A percentile compares a stretch with the other conserved stretches of the same genome.
These are phyloP conservation scores for Drosophila jambulina DNA, from an alignment of 1,140 invertebrate genomes.

Conservation along the genomic window DNA sequence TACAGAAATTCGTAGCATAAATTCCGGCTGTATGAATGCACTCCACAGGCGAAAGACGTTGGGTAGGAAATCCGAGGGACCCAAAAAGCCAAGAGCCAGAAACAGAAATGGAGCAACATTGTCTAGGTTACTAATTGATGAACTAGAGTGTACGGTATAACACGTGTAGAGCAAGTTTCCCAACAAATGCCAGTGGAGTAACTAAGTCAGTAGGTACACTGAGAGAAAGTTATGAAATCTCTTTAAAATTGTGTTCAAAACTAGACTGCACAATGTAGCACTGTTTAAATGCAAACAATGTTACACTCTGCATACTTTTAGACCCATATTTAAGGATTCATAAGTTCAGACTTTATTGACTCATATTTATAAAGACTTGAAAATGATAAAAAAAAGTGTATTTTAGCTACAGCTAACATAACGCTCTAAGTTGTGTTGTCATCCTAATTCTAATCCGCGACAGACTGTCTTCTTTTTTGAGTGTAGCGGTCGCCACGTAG, in stretches of 20 bases:
- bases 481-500: slow-evolving; percentile 46
- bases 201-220: slow-evolving; percentile 36
- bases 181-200: slow-evolving; percentile 33
- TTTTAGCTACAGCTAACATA: no score
- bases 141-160: slow-evolving; percentile 47
- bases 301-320: not conserved
- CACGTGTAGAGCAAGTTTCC: slow-evolving; percentile 46
- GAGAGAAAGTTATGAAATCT: not conserved
- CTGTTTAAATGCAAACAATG: not conserved
- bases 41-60: not conserved
- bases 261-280: not conserved
- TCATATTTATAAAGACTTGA: no score
- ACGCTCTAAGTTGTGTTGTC: no score
- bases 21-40: slow-evolving; percentile 46
- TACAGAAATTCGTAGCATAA: slow-evolving; percentile 53
- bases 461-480: not conserved
- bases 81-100: slow-evolving; percentile 27
- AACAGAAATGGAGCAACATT: slow-evolving; percentile 63
- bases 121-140: slow-evolving; percentile 74
- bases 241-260: not conserved
- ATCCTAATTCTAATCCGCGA: not conserved
- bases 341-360: not conserved
- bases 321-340: not conserved
- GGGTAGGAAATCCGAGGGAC: slow-evolving; percentile 17
- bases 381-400: no score